Percentiles rank a stretch among this genome's conserved stretches.
phyloP scores from a whole-genome alignment of 92 coral and sea anemone genomes.

The Isaurus tuberculatus region DNA sequence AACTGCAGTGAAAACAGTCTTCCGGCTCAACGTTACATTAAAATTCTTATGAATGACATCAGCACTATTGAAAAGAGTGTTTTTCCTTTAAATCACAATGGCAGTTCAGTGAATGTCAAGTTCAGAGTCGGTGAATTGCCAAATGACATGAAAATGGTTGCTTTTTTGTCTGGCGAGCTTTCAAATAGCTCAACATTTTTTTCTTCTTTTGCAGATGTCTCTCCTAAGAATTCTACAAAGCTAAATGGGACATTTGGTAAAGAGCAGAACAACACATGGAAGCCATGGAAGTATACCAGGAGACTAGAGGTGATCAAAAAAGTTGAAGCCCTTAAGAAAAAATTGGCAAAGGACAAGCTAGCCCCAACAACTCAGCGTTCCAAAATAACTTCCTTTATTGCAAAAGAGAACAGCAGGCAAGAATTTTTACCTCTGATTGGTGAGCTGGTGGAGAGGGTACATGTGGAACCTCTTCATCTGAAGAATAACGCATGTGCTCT shows the following conservation, averaged over 20 bases:
- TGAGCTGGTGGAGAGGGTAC: conserved; percentile 39
- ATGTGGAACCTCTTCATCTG: conserved; percentile 24
- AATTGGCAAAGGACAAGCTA: conserved; percentile 36
- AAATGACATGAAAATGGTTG: conserved; percentile 64
- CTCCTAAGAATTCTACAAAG: conserved; percentile 32
- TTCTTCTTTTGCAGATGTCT: conserved; percentile 82
- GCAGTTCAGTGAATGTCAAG: conserved; percentile 39
- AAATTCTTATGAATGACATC: conserved; percentile 7
- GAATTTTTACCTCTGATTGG: conserved; percentile 55
- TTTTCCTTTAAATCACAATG: conserved; percentile 33
- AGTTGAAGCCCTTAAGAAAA: conserved; percentile 47
- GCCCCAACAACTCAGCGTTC: conserved; percentile 49
- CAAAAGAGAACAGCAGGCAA: conserved; percentile 50
- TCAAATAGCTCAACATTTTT: conserved; percentile 63
- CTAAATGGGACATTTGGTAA: conserved; percentile 46
- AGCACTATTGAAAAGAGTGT: conserved; percentile 22
- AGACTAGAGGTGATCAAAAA: conserved; percentile 47
- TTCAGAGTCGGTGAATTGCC: conserved; percentile 49
- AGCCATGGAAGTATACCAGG: conserved; percentile 59
- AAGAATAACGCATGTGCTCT: conserved; percentile 3
- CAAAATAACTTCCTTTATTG: conserved; percentile 43
- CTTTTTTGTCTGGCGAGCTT: conserved; percentile 56
- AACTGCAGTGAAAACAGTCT: conserved; percentile 8
- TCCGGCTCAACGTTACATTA: conserved; percentile 7
- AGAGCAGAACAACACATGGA: conserved; percentile 52